Percentiles rank a stretch among this genome's conserved stretches.
Evolutionary conservation across 2,797 vertebrate species (phyloP).

Genomic region (Clarias platycephalus): DNA sequence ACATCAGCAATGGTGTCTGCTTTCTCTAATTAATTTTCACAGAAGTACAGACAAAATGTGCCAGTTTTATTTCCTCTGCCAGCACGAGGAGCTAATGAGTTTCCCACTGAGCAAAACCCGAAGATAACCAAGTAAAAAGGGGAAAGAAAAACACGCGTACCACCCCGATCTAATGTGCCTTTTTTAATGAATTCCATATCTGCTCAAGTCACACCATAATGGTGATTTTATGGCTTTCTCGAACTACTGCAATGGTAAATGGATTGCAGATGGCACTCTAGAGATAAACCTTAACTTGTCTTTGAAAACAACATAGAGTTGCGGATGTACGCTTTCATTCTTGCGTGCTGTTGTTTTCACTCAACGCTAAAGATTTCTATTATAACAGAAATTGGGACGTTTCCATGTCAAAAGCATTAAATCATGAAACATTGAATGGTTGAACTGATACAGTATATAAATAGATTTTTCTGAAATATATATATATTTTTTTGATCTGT

Average conservation of each 20-base stretch:
- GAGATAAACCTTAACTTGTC: constrained; percentile 45
- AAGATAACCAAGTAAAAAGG: constrained; percentile 55
- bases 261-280: constrained; percentile 45
- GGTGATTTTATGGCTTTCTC: constrained; percentile 55
- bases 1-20: constrained; percentile 54
- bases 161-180: constrained; percentile 57
- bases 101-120: constrained; percentile 60
- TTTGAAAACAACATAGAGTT: constrained; percentile 31
- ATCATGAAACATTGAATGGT: too few relatives aligned
- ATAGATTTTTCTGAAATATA: too few relatives aligned
- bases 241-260: constrained; percentile 49
- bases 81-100: constrained; percentile 59
- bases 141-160: constrained; percentile 48
- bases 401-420: too few relatives aligned
- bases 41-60: constrained; percentile 61
- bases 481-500: too few relatives aligned
- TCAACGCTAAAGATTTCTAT: background rate
- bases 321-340: background rate
- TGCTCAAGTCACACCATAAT: constrained; percentile 52
- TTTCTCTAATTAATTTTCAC: constrained; percentile 62
- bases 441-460: too few relatives aligned
- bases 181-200: constrained; percentile 58
- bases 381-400: background rate
- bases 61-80: constrained; percentile 59
- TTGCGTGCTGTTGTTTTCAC: background rate